Base-by-base conservation (phyloP, 2,888 invertebrate genomes). In the Apodemia zela region DNA sequence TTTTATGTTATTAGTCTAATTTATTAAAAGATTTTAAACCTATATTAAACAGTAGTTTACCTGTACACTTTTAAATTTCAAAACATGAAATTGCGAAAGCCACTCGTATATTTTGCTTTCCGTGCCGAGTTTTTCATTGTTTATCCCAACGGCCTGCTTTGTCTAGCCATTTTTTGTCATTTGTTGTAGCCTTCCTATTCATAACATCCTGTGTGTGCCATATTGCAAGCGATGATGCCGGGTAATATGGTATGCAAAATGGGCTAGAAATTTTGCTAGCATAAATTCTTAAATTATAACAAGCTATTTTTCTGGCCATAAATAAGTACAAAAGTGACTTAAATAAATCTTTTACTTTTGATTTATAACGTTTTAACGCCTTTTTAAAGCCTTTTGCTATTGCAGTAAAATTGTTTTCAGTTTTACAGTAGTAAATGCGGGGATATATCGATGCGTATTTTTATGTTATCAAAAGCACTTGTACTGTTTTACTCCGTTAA, bases 61-160 rank as follows among this genome's bases (percentile, higher is more conserved):
- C 18, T 15, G 25, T 59, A 47, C 18, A 59, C 49, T 13, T 47
- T 59, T 38, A 33, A 35, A 49, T 59, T 35, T 59, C 35, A 59
- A 45, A 21, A 21, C 33, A 47, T 33, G 18, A 59, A 63, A 63
- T 63, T 59, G 59, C 35, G 21, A 63, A 59, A 42, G 45, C 60
- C 63, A 59, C 59, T 63, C 63, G 58, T 33, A 59, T 49, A 58
- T 59, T 63, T 60, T 60, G 59, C 62, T 62, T 59, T 63, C 35
- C 35, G 59, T 58, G 35, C 47, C 45, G 47, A 49, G 59, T 63
- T 63, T 59, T 63, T 63, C 59, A 49, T 63, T 21, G 47, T 59
- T 59, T 58, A 62, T 62, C 62, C 62, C 21, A 47, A 59, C 42
- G 59, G 33, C 47, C 33, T 47, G 59, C 59, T 60, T 60, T 63